A percentile compares a stretch with the other conserved stretches of the same genome.
These are phyloP conservation scores for Callaeas wilsoni DNA, from an alignment of 2,113 vertebrate species.

Conservation along the genomic window DNA sequence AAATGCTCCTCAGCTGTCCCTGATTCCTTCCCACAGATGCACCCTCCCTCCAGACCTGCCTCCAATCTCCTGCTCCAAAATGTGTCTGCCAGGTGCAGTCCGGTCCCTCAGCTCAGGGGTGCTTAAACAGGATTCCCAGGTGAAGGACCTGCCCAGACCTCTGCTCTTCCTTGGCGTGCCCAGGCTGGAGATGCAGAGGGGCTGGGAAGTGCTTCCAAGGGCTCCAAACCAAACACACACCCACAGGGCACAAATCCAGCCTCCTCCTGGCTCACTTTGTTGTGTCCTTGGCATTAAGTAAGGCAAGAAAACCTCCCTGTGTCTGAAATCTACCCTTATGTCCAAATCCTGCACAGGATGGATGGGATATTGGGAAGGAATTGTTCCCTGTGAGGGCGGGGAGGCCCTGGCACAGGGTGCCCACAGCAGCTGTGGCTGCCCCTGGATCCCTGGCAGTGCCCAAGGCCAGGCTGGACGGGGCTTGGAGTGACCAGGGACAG, in stretches of 20 bases:
- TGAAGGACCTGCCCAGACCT: not conserved
- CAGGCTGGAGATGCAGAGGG: not conserved
- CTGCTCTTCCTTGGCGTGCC: not conserved
- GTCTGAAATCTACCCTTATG: not conserved
- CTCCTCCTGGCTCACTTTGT: not conserved
- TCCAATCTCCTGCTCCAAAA: not conserved
- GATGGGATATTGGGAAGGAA: not conserved
- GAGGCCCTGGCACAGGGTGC: not conserved
- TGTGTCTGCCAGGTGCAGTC: not conserved
- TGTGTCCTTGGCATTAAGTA: not conserved
- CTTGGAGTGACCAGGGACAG: not conserved
- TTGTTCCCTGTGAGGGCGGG: accelerated
- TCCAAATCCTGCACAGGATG: not conserved
- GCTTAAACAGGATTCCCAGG: not conserved
- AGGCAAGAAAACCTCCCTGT: not conserved
- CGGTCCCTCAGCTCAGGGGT: not conserved
- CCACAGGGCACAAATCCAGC: not conserved
- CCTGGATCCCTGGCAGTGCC: not conserved
- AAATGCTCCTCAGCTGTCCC: not conserved
- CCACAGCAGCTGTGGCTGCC: not conserved
- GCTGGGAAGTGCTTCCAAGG: not conserved
- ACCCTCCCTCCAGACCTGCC: not conserved
- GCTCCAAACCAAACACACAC: not conserved
- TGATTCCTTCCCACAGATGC: not conserved
- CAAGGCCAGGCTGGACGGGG: not conserved